Percentiles rank a stretch among this genome's conserved stretches.
These are phyloP conservation scores for Hyposmocoma kahamanoa DNA, from an alignment of 1,140 invertebrate genomes.

Conservation along the genomic window DNA sequence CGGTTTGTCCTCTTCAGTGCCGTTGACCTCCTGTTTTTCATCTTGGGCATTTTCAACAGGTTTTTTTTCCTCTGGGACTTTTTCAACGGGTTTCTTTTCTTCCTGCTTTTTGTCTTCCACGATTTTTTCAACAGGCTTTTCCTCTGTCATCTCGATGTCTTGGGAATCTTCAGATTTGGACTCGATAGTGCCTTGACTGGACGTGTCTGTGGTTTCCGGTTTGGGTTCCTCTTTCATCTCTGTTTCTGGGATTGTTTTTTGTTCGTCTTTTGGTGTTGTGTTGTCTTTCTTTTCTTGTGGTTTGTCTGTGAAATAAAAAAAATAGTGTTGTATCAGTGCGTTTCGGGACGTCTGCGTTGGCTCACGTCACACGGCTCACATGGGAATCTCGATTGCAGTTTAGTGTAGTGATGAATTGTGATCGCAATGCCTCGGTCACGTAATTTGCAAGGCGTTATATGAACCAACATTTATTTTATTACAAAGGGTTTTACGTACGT, in stretches of 20 bases:
- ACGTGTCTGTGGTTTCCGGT: constrained; percentile 41
- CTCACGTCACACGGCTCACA: too few species aligned
- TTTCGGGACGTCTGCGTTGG: too few species aligned
- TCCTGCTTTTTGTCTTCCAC: constrained; percentile 8
- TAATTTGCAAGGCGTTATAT: too few species aligned
- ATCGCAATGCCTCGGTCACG: too few species aligned
- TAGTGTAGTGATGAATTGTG: too few species aligned
- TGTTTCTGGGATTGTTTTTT: constrained; percentile 18
- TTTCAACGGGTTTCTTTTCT: constrained; percentile 15
- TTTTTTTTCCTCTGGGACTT: constrained; percentile 15
- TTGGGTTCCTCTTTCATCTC: constrained; percentile 22
- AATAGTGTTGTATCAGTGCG: too few species aligned
- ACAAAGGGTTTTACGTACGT: too few species aligned
- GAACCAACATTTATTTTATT: too few species aligned
- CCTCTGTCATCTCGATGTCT: background rate
- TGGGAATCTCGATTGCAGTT: too few species aligned
- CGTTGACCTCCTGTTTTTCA: too few species aligned
- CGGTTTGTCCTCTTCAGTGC: too few species aligned
- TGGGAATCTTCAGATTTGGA: background rate
- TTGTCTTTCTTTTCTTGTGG: constrained; percentile 30
- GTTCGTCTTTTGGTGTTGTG: constrained; percentile 19
- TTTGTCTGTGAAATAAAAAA: constrained; percentile 36
- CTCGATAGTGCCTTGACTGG: constrained; percentile 30
- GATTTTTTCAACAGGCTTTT: constrained; percentile 15
- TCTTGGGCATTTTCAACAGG: constrained; percentile 21